Base-by-base conservation (phyloP, 1,140 invertebrate genomes). In the Piezodorus guildinii region DNA sequence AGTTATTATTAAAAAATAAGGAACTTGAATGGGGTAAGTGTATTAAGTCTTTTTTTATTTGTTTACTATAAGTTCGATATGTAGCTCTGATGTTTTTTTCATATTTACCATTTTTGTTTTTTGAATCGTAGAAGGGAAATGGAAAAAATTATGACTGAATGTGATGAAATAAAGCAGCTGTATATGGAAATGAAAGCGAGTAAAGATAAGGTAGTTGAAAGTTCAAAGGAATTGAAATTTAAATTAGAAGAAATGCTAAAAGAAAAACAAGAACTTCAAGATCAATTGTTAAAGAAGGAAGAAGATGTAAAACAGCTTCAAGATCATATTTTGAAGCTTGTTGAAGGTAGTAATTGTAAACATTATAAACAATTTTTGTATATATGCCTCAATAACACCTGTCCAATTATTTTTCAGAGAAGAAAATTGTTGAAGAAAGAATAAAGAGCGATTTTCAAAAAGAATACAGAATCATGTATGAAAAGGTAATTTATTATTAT, bases 21-120 rank as follows among this genome's bases (percentile, higher is more conserved):
- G 63, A 64, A 59, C 25, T 58, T 14, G 63, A 64, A 43, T 64
- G 54, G 51, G 63, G 63, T 64, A n/a, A 21, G 60, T 30, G 2
- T 12, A 49, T 49, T 21, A 17, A 39, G 3, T 30, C 8, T 30
- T 30, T 4, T 30, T 30, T 30, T 30, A 30, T 30, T 30, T 30
- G 3, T 30, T 30, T 30, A 39, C 8, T 30, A 30, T 30, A 30
- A 30, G 3, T 39, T 39, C 12, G 34, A 10, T 39, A 1, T 12
- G 34, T 12, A 1, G 1, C 1, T 12, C 9, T 1, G 1, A 39
- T 39, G 12, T 6, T 39, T 39, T 39, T 30, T 30, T 9, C 30
- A 30, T 30, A 30, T 5, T 39, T 39, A 39, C 9, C 6, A 39
- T 39, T 39, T 10, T 39, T 12, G 12, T 10, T 39, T 39, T 39